Base-by-base conservation (phyloP, 1,140 invertebrate genomes). In the Anastrepha obliqua region DNA sequence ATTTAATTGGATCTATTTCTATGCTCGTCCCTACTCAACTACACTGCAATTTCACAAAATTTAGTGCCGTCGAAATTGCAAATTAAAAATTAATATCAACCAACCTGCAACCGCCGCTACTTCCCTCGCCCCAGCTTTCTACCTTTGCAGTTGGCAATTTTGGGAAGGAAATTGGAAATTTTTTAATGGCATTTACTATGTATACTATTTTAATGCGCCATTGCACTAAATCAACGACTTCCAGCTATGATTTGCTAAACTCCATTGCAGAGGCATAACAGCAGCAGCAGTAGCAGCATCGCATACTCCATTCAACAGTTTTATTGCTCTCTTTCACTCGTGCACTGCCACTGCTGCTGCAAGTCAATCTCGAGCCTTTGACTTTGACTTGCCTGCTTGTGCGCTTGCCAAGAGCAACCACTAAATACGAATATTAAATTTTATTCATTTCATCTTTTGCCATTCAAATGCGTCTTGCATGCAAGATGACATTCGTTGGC, bases 371-470 rank as follows among this genome's bases (percentile, higher is more conserved):
- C 6, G n/a, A 74, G 47, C n/a, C 74, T 58, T 81, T 20, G 47
- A 13, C 20, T 81, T 29, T 29, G 5, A 1, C 17, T 9, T 81
- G 47, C 6, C 3, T 4, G 13, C 39, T 44, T 42, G 20, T 9
- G 3, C 2, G 42, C 67, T 44, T 55, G 51, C 51, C 67, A 47
- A 62, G 4, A 62, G 42, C 67, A 47, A 42, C 67, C 67, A 74
- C 67, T 74, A 74, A 74, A 47, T 81, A 55, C 74, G 74, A 81
- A 81, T 81, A 81, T 81, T 81, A 81, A 81, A 81, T 81, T 81
- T 81, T 81, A 81, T 81, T 81, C 74, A 81, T 81, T 81, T 81
- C 74, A 81, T 81, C 44, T 81, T 81, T 81, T 81, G 74, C 74
- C 74, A 58, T 81, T 58, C 74, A 81, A 81, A 51, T 81, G 47